These are phyloP conservation scores for Boulengeromyrus knoepffleri DNA, from an alignment of 2,113 vertebrate species.

Conservation along the genomic window DNA sequence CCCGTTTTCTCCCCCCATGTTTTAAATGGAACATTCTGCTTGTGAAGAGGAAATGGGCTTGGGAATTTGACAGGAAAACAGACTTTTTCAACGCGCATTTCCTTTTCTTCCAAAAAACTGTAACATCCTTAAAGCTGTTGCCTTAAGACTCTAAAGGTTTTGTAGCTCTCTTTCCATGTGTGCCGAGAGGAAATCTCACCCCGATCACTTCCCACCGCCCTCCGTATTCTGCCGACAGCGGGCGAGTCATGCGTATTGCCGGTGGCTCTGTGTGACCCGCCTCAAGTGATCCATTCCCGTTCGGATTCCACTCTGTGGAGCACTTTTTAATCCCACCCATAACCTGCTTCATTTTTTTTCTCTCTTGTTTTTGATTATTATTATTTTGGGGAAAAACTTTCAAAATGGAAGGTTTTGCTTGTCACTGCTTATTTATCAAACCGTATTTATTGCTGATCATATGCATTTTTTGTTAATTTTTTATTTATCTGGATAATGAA, in stretches of 20 bases:
- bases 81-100: conserved; percentile 28
- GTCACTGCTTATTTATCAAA: conserved; percentile 99
- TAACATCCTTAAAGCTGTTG: conserved; percentile 56
- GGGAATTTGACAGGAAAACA: conserved; percentile 33
- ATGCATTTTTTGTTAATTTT: conserved; percentile 95
- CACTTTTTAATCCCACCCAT: conserved; percentile 60
- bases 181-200: conserved; percentile 46
- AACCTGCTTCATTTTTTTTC: conserved; percentile 55
- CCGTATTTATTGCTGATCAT: conserved; percentile 99
- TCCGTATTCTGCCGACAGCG: conserved; percentile 46
- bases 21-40: conserved; percentile 31
- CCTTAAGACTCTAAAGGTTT: conserved; percentile 44
- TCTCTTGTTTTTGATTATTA: conserved; percentile 20
- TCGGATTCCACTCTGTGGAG: conserved; percentile 75
- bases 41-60: conserved; percentile 43
- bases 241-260: conserved; percentile 78
- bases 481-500: conserved; percentile 99
- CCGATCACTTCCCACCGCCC: conserved; percentile 37
- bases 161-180: conserved; percentile 48
- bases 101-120: conserved; percentile 48
- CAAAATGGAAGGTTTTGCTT: conserved; percentile 92
- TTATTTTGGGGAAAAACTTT: conserved; percentile 61
- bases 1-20: not conserved
- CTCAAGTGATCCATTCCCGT: conserved; percentile 48
- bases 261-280: conserved; percentile 70